A percentile compares a stretch with the other conserved stretches of the same genome.
These are phyloP conservation scores for Hylia prasina DNA, from an alignment of 2,113 vertebrate genomes.

Conservation along the genomic window DNA sequence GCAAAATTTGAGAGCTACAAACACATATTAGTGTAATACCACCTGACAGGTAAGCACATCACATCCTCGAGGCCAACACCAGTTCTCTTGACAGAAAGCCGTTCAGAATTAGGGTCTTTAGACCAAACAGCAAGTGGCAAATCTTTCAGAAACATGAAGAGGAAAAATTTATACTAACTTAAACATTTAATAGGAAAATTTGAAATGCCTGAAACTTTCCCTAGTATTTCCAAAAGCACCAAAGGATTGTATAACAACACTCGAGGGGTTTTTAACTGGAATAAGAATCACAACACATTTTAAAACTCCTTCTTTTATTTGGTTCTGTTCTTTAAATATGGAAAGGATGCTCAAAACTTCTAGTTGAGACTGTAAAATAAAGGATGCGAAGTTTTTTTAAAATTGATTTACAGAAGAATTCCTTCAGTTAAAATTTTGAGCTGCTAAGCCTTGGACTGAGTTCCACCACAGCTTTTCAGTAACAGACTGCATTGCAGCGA, in stretches of 20 bases:
- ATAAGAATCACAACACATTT: not conserved
- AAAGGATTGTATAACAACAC: not conserved
- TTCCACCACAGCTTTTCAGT: not conserved
- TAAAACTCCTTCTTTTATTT: not conserved
- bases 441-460: not conserved
- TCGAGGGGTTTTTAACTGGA: fast-evolving
- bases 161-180: not conserved
- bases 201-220: not conserved
- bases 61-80: not conserved
- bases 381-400: not conserved
- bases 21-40: not conserved
- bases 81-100: not conserved
- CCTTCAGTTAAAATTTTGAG: not conserved
- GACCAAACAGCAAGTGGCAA: not conserved
- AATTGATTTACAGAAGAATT: not conserved
- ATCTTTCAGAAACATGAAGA: not conserved
- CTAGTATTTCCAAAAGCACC: not conserved
- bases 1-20: not conserved
- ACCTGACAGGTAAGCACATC: not conserved
- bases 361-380: not conserved
- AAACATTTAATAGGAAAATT: not conserved
- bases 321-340: not conserved
- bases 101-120: not conserved
- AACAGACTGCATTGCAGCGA: not conserved
- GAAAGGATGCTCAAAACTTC: not conserved